These are phyloP conservation scores for Petrocephalus microphthalmus DNA, from an alignment of 2,113 vertebrate species.

Conservation along the genomic window DNA sequence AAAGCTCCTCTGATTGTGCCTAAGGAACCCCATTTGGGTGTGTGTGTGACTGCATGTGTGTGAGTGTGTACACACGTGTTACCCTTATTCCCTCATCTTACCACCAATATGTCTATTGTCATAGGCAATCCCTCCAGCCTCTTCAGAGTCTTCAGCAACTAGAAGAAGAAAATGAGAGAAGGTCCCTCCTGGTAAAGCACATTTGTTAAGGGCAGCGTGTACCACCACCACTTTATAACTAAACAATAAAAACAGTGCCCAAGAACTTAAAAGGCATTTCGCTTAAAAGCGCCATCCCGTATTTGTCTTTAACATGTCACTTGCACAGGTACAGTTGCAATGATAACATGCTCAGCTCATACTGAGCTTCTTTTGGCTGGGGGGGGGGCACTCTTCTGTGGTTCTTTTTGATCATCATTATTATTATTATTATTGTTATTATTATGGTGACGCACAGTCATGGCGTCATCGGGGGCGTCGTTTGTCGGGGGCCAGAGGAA, in stretches of 20 bases:
- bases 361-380: neutral
- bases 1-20: neutral
- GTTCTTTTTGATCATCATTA: neutral
- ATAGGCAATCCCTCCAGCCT: slow-evolving; percentile 84
- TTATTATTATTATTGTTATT: neutral
- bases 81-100: slow-evolving; percentile 57
- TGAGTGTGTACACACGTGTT: neutral
- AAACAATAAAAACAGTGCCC: neutral
- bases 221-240: neutral
- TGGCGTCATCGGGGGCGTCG: slow-evolving; percentile 10
- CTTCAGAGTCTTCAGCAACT: slow-evolving; percentile 90
- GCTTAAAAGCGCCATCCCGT: neutral
- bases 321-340: neutral
- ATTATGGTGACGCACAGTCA: slow-evolving; percentile 2
- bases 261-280: neutral
- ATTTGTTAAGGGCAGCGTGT: neutral
- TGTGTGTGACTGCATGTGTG: neutral
- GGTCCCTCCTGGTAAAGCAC: neutral
- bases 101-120: slow-evolving; percentile 92
- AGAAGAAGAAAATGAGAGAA: slow-evolving; percentile 40
- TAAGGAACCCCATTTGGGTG: too few relatives aligned
- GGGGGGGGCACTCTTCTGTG: neutral
- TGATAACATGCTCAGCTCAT: neutral
- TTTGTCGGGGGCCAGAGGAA: slow-evolving; percentile 22
- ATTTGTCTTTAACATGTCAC: neutral